A percentile compares a stretch with the other conserved stretches of the same genome.
Evolutionary conservation across 2,888 invertebrate species (phyloP).

Genomic region (Tetragonula carbonaria): DNA sequence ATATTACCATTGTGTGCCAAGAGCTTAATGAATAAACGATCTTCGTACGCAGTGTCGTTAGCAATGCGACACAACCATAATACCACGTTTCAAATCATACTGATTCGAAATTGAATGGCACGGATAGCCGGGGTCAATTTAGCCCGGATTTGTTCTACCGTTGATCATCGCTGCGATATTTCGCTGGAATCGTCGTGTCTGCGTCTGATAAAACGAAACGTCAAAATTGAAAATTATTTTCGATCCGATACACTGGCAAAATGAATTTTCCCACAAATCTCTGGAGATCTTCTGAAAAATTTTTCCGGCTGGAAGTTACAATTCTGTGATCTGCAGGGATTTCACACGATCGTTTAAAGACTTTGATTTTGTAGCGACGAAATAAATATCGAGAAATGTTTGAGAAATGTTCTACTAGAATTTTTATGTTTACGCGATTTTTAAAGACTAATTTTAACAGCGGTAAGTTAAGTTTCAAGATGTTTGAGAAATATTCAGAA

Average conservation of each 20-base stretch:
- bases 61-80: slow-evolving; percentile 22
- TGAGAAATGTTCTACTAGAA: too few species aligned
- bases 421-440: too few species aligned
- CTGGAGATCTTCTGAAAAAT: background rate
- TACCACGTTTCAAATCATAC: slow-evolving; percentile 11
- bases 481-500: too few species aligned
- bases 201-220: background rate
- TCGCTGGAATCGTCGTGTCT: background rate
- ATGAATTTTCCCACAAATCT: background rate
- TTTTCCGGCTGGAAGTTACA: background rate
- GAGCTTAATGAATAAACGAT: slow-evolving; percentile 55
- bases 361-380: too few species aligned
- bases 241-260: background rate
- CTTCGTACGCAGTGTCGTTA: slow-evolving; percentile 6
- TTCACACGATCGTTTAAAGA: background rate
- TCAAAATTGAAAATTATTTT: background rate
- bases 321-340: background rate
- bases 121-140: background rate
- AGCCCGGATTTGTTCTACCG: background rate
- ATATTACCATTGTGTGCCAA: slow-evolving; percentile 40
- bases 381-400: too few species aligned
- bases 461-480: too few species aligned
- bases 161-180: background rate
- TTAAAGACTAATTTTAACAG: too few species aligned
- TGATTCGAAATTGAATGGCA: slow-evolving; percentile 23